Conservation (phyloP, 2,888 invertebrate genomes). For the Drosophila cyrtoloma region DNA sequence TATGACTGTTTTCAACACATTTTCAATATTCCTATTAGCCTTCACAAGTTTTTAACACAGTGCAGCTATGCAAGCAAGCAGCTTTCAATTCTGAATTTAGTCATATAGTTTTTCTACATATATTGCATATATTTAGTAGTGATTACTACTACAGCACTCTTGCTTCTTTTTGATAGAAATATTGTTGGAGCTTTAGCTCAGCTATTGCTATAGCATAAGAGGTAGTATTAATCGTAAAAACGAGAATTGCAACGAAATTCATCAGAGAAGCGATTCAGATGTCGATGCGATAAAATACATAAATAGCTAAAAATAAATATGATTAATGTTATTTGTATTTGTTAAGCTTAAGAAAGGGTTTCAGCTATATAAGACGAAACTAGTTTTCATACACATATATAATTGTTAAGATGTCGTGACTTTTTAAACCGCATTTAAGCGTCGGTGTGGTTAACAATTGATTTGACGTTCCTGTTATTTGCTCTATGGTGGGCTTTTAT, state of each 20-base stretch:
- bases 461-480: conserved; percentile 19
- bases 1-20: neutral
- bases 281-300: neutral
- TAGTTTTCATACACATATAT: neutral
- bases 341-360: neutral
- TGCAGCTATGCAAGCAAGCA: neutral
- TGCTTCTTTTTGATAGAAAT: neutral
- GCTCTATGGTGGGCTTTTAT: conserved; percentile 61
- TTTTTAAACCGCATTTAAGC: conserved; percentile 25
- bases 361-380: neutral
- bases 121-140: neutral
- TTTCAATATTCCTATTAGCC: neutral
- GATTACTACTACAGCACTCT: neutral
- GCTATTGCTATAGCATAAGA: too few species aligned
- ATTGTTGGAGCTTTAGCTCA: neutral
- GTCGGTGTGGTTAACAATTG: neutral
- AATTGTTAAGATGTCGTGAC: neutral
- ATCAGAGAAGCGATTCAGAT: neutral
- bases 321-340: neutral
- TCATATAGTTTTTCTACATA: neutral
- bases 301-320: neutral
- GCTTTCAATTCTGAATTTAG: neutral
- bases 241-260: neutral
- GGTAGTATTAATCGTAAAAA: neutral
- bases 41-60: neutral